These are phyloP conservation scores for Taxidea taxus DNA, from an alignment of 2,113 vertebrate genomes.

Conservation along the genomic window DNA sequence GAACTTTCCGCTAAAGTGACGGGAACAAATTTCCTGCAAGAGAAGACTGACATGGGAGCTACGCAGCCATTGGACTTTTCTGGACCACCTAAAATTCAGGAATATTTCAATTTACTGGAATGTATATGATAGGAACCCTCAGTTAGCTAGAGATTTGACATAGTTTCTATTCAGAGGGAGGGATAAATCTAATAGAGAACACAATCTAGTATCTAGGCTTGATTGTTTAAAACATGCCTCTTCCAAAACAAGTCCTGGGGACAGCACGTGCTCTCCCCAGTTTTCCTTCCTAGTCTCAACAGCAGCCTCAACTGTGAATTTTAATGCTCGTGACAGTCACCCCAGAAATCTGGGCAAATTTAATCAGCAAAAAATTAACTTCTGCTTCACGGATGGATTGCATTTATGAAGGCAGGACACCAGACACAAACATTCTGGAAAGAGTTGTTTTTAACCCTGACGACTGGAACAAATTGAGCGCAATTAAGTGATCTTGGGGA, in stretches of 20 bases:
- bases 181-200: neutral
- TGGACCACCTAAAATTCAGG: neutral
- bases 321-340: neutral
- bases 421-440: neutral
- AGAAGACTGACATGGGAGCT: neutral
- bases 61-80: neutral
- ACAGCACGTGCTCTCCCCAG: neutral
- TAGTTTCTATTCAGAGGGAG: neutral
- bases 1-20: neutral
- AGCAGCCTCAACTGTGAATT: neutral
- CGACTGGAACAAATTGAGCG: neutral
- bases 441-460: neutral
- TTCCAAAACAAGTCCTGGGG: neutral
- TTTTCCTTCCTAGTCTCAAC: neutral
- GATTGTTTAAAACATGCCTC: neutral
- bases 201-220: neutral
- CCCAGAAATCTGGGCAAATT: neutral
- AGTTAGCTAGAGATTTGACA: neutral
- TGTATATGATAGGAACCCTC: neutral
- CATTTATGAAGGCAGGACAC: neutral
- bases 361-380: constrained; percentile 30
- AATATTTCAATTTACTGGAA: neutral
- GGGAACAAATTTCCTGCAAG: neutral
- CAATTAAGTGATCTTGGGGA: neutral
- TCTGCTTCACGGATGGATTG: neutral